Conservation (phyloP, 2,113 vertebrate species). For the Notiomystis cincta region DNA sequence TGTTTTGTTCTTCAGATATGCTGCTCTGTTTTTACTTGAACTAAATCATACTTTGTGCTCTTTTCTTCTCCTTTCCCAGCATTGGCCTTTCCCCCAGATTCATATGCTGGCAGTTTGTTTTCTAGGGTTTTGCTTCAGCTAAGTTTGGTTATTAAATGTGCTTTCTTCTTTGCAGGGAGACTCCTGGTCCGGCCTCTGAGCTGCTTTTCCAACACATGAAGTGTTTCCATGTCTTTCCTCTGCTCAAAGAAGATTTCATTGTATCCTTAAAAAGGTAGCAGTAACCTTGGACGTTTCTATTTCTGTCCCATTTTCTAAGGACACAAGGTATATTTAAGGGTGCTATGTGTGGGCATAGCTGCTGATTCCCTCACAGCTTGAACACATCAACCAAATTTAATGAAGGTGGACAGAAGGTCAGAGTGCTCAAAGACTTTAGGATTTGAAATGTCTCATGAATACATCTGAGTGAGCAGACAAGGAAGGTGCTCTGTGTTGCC, state of each 20-base stretch:
- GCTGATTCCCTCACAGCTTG: not conserved
- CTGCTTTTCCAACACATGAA: not conserved
- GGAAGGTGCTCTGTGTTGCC: not conserved
- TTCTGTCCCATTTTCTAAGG: not conserved
- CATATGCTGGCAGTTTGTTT: not conserved
- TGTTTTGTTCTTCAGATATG: not conserved
- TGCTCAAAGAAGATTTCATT: not conserved
- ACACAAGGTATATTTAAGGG: not conserved
- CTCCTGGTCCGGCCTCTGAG: not conserved
- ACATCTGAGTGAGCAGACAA: not conserved
- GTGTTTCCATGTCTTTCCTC: not conserved
- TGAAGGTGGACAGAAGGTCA: not conserved
- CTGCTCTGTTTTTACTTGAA: not conserved
- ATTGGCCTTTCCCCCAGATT: not conserved
- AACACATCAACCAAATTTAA: not conserved
- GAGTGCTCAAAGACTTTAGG: not conserved
- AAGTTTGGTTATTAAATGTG: not conserved
- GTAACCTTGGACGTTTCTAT: not conserved
- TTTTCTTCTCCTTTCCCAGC: not conserved
- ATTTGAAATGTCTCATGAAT: not conserved
- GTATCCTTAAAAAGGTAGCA: not conserved
- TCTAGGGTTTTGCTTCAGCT: slow-evolving; percentile 22
- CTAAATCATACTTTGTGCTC: not conserved
- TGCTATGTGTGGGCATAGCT: accelerated
- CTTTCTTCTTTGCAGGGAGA: not conserved